These are phyloP conservation scores for Thoracochromis brauschi DNA, from an alignment of 2,113 vertebrate genomes.

Conservation along the genomic window DNA sequence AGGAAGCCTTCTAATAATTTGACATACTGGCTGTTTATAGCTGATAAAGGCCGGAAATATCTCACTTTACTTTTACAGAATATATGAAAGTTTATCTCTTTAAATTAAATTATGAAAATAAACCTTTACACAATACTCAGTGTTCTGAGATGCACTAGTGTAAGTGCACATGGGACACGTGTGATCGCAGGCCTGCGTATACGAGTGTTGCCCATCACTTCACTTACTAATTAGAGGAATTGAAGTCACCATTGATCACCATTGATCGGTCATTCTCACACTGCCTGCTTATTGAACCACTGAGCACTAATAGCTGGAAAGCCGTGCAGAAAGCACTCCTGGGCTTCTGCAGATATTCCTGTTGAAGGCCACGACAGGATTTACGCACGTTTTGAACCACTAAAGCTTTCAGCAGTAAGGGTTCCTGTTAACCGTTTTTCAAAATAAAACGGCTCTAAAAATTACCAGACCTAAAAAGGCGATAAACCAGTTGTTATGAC, in stretches of 20 bases:
- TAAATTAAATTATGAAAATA: background rate
- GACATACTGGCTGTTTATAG: background rate
- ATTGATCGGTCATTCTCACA: constrained; percentile 29
- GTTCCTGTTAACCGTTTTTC: fast-evolving
- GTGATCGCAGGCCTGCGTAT: constrained; percentile 1
- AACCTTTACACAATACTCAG: background rate
- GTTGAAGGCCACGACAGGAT: background rate
- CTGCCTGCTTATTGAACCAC: constrained; percentile 52
- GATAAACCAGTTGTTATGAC: background rate
- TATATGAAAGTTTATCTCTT: background rate
- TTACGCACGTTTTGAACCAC: background rate
- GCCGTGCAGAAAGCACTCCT: background rate
- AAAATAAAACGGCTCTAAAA: background rate
- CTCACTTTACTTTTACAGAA: background rate
- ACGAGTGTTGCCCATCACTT: constrained; percentile 4
- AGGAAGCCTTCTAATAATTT: fast-evolving
- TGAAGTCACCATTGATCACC: constrained; percentile 19
- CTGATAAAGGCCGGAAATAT: background rate
- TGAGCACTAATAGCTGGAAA: constrained; percentile 11
- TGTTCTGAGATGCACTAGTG: background rate
- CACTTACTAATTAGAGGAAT: background rate
- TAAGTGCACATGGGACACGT: background rate
- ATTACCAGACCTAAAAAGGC: background rate
- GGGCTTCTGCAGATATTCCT: background rate
- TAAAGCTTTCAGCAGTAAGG: background rate